These are phyloP conservation scores for Goniozus legneri DNA, from an alignment of 1,140 invertebrate genomes.

Conservation along the genomic window DNA sequence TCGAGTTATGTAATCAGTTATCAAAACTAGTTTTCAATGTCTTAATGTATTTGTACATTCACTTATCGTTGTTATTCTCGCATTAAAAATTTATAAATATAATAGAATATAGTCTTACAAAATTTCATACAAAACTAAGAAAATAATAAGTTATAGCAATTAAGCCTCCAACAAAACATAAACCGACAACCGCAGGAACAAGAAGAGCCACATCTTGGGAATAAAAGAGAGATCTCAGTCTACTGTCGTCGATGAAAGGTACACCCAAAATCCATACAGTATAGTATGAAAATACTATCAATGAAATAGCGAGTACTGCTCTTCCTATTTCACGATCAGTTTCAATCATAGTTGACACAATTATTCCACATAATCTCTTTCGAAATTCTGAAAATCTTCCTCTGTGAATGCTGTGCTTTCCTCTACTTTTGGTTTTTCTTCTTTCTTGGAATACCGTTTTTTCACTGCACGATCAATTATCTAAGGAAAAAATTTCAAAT, in stretches of 20 bases:
- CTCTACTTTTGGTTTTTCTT: conserved; percentile 29
- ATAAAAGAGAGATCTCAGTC: conserved; percentile 59
- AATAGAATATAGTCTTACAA: too few species aligned
- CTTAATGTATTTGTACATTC: too few species aligned
- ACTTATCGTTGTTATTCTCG: too few species aligned
- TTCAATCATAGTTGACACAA: conserved; percentile 30
- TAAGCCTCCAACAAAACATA: conserved; percentile 64
- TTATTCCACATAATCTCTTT: conserved; percentile 48
- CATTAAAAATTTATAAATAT: too few species aligned
- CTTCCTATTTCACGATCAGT: conserved; percentile 55
- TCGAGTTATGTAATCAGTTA: too few species aligned
- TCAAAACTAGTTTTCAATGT: too few species aligned
- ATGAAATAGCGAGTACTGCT: conserved; percentile 56
- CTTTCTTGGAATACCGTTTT: conserved; percentile 19
- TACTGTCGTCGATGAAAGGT: conserved; percentile 65
- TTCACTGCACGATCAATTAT: conserved; percentile 26
- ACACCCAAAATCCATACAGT: conserved; percentile 67
- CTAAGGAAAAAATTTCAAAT: conserved; percentile 19
- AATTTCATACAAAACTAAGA: too few species aligned
- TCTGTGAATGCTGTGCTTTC: conserved; percentile 52
- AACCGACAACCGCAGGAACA: conserved; percentile 59
- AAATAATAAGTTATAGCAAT: conserved; percentile 63
- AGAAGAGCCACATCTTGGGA: conserved; percentile 60
- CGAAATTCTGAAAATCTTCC: conserved; percentile 56
- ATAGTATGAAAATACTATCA: conserved; percentile 60